Conservation (phyloP, 2,113 vertebrate genomes). For the Arenaria interpres region DNA sequence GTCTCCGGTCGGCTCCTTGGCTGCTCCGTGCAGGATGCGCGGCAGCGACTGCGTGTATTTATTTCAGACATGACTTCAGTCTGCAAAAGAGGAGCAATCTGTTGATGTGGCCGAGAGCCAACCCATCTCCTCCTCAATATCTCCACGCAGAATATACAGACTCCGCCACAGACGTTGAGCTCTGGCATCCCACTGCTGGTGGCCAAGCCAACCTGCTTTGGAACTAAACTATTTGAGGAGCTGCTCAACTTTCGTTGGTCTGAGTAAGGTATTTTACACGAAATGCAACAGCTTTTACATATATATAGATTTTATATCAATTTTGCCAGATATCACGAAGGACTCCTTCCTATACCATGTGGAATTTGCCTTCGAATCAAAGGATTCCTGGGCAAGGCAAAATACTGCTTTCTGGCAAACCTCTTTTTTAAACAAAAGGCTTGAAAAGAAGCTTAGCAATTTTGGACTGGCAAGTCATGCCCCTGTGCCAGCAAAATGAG, state of each 20-base stretch:
- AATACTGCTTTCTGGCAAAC: neutral
- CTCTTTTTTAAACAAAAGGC: neutral
- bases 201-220: neutral
- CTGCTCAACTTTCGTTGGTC: neutral
- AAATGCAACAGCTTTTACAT: accelerated
- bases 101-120: slow-evolving; percentile 13
- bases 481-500: neutral
- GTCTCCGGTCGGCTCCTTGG: neutral
- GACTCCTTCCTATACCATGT: accelerated
- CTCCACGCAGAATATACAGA: neutral
- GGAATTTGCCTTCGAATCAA: neutral
- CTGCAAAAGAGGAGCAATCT: slow-evolving; percentile 33
- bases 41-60: neutral
- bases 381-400: neutral
- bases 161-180: accelerated
- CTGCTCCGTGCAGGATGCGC: neutral
- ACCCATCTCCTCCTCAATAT: neutral
- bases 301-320: accelerated
- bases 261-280: neutral
- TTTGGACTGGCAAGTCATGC: neutral
- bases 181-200: neutral
- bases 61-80: slow-evolving; percentile 37
- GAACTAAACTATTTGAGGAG: neutral
- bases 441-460: neutral
- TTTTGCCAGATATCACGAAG: neutral